Conservation (phyloP, 2,888 invertebrate species). For the Epiblema foenella region DNA sequence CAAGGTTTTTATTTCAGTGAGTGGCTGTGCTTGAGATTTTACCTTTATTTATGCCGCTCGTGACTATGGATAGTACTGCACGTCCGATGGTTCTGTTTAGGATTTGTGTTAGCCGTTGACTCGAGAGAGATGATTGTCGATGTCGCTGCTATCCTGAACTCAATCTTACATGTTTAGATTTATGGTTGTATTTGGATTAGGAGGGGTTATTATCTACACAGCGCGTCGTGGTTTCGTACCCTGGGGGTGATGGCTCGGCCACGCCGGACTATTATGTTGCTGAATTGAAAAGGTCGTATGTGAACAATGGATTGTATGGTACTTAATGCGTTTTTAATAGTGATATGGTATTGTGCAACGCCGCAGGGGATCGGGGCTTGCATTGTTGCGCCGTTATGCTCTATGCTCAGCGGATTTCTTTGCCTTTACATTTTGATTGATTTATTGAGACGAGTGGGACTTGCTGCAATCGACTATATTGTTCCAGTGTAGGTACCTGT, state of each 20-base stretch:
- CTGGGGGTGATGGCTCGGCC: constrained; percentile 47
- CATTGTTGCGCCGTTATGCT: constrained; percentile 59
- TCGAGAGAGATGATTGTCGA: constrained; percentile 63
- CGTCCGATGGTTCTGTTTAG: constrained; percentile 72
- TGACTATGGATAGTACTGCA: constrained; percentile 63
- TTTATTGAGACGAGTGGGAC: constrained; percentile 36
- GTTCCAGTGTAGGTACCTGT: constrained; percentile 11
- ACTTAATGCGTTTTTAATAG: constrained; percentile 50
- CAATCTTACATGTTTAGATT: constrained; percentile 41
- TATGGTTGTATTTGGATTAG: constrained; percentile 49
- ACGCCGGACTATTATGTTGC: constrained; percentile 19
- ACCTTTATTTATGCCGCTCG: constrained; percentile 79
- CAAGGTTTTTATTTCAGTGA: constrained; percentile 54
- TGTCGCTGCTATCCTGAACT: constrained; percentile 41
- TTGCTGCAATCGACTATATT: constrained; percentile 7
- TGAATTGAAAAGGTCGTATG: constrained; percentile 6
- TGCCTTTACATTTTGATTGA: constrained; percentile 45
- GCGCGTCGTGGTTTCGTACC: constrained; percentile 41
- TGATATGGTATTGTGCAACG: constrained; percentile 66
- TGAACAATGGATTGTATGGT: not conserved
- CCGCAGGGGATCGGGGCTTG: constrained; percentile 62
- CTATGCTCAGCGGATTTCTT: constrained; percentile 52
- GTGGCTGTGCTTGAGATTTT: constrained; percentile 58
- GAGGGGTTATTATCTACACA: constrained; percentile 29
- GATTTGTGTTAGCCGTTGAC: constrained; percentile 67